Conservation (phyloP, 92 coral and sea anemone species). For the Phymanthus crucifer region DNA sequence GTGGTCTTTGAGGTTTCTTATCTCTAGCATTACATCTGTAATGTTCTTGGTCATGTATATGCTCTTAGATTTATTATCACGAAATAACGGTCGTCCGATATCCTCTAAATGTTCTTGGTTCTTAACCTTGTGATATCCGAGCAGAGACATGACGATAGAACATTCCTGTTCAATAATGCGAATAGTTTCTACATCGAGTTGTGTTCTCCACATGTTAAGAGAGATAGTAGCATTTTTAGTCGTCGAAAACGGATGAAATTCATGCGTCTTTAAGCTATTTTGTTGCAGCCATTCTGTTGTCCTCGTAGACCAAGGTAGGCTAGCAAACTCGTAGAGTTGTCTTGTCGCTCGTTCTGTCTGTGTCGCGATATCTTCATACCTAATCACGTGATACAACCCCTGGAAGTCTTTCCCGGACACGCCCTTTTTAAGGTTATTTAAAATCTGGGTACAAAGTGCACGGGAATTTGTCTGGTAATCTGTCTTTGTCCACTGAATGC, state of each 20-base stretch:
- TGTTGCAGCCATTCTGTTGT: slow-evolving; percentile 48
- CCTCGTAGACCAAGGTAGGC: slow-evolving; percentile 18
- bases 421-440: slow-evolving; percentile 56
- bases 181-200: slow-evolving; percentile 34
- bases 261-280: slow-evolving; percentile 30
- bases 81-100: slow-evolving; percentile 24
- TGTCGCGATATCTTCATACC: slow-evolving; percentile 71
- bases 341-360: slow-evolving; percentile 52
- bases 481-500: slow-evolving; percentile 1
- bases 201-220: slow-evolving; percentile 55
- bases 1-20: background rate
- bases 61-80: background rate
- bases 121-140: slow-evolving; percentile 55
- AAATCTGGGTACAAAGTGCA: slow-evolving; percentile 58
- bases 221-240: slow-evolving; percentile 61
- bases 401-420: slow-evolving; percentile 30
- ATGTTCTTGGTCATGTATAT: slow-evolving; percentile 18
- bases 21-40: slow-evolving; percentile 1
- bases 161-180: slow-evolving; percentile 63
- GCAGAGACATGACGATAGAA: slow-evolving; percentile 42
- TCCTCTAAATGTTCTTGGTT: slow-evolving; percentile 26
- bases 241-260: slow-evolving; percentile 56
- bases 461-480: slow-evolving; percentile 35
- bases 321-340: slow-evolving; percentile 48
- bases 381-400: slow-evolving; percentile 52